Conservation (phyloP, 2,888 invertebrate genomes). For the Cylloceria caligata region DNA sequence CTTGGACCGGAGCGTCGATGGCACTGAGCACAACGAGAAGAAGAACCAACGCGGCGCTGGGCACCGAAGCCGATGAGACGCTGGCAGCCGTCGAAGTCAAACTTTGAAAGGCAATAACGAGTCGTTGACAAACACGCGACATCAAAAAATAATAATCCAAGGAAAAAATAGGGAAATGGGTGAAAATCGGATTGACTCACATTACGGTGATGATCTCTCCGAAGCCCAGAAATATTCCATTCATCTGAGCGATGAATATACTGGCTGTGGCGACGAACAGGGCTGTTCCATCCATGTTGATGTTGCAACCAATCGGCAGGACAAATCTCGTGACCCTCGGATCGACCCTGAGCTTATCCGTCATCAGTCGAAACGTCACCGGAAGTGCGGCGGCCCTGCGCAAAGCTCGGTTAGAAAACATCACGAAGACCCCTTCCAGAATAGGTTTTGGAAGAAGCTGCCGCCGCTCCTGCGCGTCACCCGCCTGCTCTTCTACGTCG, state of each 20-base stretch:
- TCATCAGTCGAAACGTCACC: slow-evolving; percentile 94
- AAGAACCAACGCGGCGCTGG: slow-evolving; percentile 93
- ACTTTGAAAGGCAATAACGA: slow-evolving; percentile 83
- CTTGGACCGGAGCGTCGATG: slow-evolving; percentile 92
- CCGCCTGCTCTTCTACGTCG: slow-evolving; percentile 19
- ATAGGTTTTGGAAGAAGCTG: slow-evolving; percentile 41
- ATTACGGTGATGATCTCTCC: slow-evolving; percentile 95
- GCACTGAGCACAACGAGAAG: slow-evolving; percentile 93
- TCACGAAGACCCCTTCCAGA: slow-evolving; percentile 62
- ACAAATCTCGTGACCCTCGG: slow-evolving; percentile 94
- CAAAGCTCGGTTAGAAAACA: slow-evolving; percentile 80
- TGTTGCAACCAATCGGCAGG: slow-evolving; percentile 95
- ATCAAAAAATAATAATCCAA: slow-evolving; percentile 5
- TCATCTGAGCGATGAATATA: slow-evolving; percentile 95
- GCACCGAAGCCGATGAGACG: slow-evolving; percentile 95
- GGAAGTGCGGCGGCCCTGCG: slow-evolving; percentile 93
- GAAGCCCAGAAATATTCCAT: slow-evolving; percentile 91
- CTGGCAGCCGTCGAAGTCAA: slow-evolving; percentile 94
- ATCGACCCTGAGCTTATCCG: slow-evolving; percentile 93
- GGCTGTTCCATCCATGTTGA: slow-evolving; percentile 97
- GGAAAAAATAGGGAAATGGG: background rate
- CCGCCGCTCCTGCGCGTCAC: slow-evolving; percentile 39
- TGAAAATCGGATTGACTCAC: slow-evolving; percentile 86
- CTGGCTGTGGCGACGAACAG: slow-evolving; percentile 95
- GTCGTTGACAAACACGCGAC: slow-evolving; percentile 5